Evolutionary conservation across 2,888 invertebrate genomes (phyloP).

Genomic region (Dryococelus australis): DNA sequence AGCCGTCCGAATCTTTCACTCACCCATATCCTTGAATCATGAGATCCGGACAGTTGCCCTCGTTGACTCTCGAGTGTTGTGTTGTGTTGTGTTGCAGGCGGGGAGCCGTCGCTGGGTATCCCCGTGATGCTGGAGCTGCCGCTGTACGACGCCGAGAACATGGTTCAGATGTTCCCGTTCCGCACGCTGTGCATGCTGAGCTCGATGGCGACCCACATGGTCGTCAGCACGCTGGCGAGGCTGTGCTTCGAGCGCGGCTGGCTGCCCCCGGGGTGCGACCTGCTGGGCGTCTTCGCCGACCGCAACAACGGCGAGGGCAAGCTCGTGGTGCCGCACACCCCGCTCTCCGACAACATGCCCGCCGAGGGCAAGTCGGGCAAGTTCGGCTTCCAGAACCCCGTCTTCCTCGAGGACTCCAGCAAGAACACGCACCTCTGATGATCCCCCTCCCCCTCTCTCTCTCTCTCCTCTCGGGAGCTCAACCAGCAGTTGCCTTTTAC

Average conservation of each 20-base stretch:
- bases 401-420: not conserved
- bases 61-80: not conserved
- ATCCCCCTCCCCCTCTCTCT: too few relatives aligned
- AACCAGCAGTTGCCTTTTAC: too few relatives aligned
- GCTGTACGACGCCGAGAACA: slow-evolving; percentile 56
- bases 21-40: too few relatives aligned
- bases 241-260: slow-evolving; percentile 61
- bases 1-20: too few relatives aligned
- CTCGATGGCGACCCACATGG: slow-evolving; percentile 61
- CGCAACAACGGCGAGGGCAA: not conserved
- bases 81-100: slow-evolving; percentile 61
- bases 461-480: too few relatives aligned
- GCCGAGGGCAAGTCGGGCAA: not conserved
- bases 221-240: slow-evolving; percentile 60
- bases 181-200: slow-evolving; percentile 70
- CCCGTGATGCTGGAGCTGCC: slow-evolving; percentile 67
- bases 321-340: not conserved
- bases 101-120: slow-evolving; percentile 65
- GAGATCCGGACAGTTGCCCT: too few relatives aligned
- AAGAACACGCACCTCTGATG: not conserved
- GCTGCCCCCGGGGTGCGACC: slow-evolving; percentile 52
- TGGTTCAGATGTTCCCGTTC: slow-evolving; percentile 71
- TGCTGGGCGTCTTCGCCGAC: slow-evolving; percentile 40
- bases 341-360: not conserved
- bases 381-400: not conserved